Evolutionary conservation across 2,113 vertebrate genomes (phyloP).

Genomic region (Galemys pyrenaicus): DNA sequence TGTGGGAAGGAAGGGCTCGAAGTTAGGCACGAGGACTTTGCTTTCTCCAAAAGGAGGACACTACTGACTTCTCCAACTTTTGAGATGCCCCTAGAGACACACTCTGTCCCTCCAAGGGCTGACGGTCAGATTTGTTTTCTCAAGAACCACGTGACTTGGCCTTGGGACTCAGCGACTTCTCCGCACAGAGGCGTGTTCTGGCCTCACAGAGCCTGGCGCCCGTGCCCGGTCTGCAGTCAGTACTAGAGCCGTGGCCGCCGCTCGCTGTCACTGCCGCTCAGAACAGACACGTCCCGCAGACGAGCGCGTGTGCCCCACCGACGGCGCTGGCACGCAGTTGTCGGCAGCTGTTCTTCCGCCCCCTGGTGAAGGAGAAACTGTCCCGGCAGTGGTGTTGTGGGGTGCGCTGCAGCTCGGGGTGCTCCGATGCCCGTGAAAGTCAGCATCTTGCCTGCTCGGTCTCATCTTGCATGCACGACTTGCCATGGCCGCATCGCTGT

Average conservation of each 20-base stretch:
- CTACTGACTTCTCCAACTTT: background rate
- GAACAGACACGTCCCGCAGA: too few species aligned
- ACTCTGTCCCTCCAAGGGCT: background rate
- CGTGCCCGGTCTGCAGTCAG: background rate
- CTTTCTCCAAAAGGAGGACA: background rate
- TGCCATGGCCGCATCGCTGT: background rate
- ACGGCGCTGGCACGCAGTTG: too few species aligned
- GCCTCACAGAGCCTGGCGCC: background rate
- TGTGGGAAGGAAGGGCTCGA: background rate
- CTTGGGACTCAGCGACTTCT: background rate
- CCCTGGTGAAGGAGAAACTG: background rate
- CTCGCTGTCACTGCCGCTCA: too few species aligned
- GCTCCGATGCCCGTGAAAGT: background rate
- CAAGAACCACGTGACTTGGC: background rate
- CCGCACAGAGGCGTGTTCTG: background rate
- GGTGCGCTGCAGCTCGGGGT: background rate
- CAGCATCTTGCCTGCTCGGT: background rate
- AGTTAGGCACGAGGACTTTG: background rate
- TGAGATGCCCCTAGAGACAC: background rate
- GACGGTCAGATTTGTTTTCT: background rate
- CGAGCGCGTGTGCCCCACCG: too few species aligned
- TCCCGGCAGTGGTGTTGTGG: background rate
- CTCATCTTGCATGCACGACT: background rate
- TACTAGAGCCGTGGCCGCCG: background rate
- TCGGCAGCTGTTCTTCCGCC: too few species aligned